A percentile compares a stretch with the other conserved stretches of the same genome.
Evolutionary conservation across 2,113 vertebrate species (phyloP).

Genomic region (Nansenia antarctica): DNA sequence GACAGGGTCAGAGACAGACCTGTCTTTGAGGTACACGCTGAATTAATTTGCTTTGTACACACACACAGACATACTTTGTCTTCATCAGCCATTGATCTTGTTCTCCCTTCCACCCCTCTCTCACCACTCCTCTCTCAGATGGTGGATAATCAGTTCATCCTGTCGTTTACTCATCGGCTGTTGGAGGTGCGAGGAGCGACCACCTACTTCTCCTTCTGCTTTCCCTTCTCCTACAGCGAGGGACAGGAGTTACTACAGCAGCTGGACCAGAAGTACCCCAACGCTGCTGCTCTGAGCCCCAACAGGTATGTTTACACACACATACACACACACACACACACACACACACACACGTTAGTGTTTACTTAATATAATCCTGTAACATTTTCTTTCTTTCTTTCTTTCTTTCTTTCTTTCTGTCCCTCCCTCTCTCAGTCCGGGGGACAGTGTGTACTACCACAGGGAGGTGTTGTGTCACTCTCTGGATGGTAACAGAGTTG

Average conservation of each 20-base stretch:
- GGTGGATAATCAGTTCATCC: slow-evolving; percentile 89
- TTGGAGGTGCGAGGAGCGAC: slow-evolving; percentile 85
- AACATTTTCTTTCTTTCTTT: background rate
- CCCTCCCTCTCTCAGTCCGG: slow-evolving; percentile 64
- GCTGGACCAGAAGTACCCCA: slow-evolving; percentile 83
- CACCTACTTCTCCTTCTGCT: slow-evolving; percentile 97
- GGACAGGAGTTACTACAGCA: slow-evolving; percentile 91
- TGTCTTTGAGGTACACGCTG: slow-evolving; percentile 80
- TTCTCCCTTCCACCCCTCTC: no score
- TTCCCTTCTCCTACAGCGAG: slow-evolving; percentile 93
- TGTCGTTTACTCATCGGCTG: slow-evolving; percentile 93
- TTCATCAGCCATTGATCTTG: no score
- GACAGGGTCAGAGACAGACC: slow-evolving; percentile 90
- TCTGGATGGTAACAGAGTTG: slow-evolving; percentile 89
- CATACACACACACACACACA: background rate
- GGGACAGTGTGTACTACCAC: slow-evolving; percentile 88
- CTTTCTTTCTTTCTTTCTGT: background rate
- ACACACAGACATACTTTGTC: background rate
- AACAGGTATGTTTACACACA: slow-evolving; percentile 77
- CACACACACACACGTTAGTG: background rate
- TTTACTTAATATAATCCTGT: background rate
- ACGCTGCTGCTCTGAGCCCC: slow-evolving; percentile 72
- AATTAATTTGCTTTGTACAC: no score
- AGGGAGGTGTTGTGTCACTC: slow-evolving; percentile 92
- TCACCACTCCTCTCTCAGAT: slow-evolving; percentile 71